These are phyloP conservation scores for Centrocercus urophasianus DNA, from an alignment of 2,113 vertebrate genomes.

Conservation along the genomic window DNA sequence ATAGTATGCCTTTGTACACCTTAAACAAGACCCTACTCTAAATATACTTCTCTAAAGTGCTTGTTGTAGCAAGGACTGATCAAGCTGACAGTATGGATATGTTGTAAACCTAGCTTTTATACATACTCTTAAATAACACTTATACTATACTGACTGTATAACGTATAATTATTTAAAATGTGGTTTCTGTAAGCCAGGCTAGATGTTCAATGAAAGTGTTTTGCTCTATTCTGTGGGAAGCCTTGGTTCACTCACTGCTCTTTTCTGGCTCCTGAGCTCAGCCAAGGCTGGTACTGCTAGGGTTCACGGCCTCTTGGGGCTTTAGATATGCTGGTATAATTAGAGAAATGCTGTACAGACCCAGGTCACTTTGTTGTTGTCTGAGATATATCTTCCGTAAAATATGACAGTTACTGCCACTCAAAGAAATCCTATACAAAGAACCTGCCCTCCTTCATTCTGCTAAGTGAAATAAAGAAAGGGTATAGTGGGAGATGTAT, in stretches of 20 bases:
- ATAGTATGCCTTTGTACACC: neutral
- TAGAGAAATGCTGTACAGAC: neutral
- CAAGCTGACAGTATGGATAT: neutral
- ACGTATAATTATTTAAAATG: slow-evolving; percentile 2
- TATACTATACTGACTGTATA: neutral
- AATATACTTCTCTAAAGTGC: neutral
- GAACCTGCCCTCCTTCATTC: neutral
- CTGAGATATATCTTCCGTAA: neutral
- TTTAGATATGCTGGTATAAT: neutral
- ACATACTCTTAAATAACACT: neutral
- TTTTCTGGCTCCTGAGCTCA: neutral
- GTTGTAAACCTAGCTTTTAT: neutral
- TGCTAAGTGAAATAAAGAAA: neutral
- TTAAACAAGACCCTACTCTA: neutral
- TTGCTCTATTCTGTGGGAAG: neutral
- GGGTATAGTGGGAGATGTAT: neutral
- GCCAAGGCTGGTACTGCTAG: neutral
- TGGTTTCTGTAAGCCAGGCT: neutral
- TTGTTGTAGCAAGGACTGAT: neutral
- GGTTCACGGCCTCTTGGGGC: neutral
- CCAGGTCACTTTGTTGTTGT: neutral
- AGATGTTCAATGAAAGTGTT: neutral
- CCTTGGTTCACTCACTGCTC: neutral
- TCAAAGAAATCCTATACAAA: neutral
- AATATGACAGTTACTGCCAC: neutral